These are phyloP conservation scores for Odontomyia ornata DNA, from an alignment of 2,888 invertebrate species.

Conservation along the genomic window DNA sequence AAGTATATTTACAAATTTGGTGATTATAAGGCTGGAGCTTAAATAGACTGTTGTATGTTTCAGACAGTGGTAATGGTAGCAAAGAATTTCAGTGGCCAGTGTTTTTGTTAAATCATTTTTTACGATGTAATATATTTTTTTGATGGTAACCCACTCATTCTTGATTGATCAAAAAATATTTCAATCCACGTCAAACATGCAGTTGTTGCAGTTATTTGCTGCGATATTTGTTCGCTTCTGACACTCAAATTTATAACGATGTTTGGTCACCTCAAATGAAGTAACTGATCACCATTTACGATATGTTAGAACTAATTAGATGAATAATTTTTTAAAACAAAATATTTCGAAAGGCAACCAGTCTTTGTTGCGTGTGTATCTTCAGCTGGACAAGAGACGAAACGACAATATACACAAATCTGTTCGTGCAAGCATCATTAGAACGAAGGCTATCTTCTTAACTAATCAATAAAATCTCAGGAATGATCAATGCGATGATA, in stretches of 20 bases:
- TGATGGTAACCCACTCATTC: neutral
- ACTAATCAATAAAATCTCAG: conserved; percentile 18
- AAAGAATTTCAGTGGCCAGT: too few species aligned
- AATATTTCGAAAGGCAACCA: neutral
- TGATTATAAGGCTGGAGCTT: too few species aligned
- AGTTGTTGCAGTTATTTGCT: conserved; percentile 43
- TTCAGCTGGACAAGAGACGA: neutral
- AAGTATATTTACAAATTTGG: too few species aligned
- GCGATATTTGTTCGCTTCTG: conserved; percentile 46
- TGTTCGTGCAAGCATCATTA: neutral
- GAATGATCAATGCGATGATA: conserved; percentile 41
- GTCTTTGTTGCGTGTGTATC: neutral
- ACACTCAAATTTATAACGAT: conserved; percentile 48
- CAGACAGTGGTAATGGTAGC: too few species aligned
- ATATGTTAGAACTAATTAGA: conserved; percentile 48
- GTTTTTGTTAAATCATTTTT: too few species aligned
- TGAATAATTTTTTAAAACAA: conserved; percentile 42
- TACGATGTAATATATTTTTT: too few species aligned
- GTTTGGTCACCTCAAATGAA: conserved; percentile 24
- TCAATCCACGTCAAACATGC: neutral
- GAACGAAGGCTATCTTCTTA: neutral
- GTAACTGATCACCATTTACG: conserved; percentile 41
- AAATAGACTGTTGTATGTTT: too few species aligned
- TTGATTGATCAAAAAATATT: neutral
- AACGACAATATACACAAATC: neutral